Base-by-base conservation (phyloP, 2,888 invertebrate genomes). In the Shargacucullia verbasci region DNA sequence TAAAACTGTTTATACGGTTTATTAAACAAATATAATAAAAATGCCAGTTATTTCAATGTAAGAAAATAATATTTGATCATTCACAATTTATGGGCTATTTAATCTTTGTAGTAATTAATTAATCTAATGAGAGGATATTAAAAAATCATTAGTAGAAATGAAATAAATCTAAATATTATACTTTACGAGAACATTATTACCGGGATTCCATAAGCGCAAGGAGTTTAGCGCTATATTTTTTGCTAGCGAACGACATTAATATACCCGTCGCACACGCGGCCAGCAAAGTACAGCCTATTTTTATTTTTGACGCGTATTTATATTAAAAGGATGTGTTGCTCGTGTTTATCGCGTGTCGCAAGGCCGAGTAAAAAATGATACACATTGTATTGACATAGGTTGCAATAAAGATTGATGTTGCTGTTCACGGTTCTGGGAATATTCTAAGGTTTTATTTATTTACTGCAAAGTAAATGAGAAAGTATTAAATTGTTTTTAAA, bases 281-380 rank as follows among this genome's bases (percentile, higher is more conserved):
- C 46, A 44, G 33, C 14, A 13, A 43, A 13, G 54, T 20, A 45
- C 37, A 53, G 2, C 38, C 6, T 20, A 49, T 58, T 45, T 60
- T 61, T 60, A 55, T 65, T 49, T 59, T 58, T 46, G 45, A 45
- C 71, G 75, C 69, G 68, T 81, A 82, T 85, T 83, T 84, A 82
- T 83, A 83, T 79, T 64, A 80, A 82, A 81, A 76, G 75, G 78
- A 78, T 77, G 80, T 80, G 76, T 79, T 74, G 60, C 68, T 53
- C 71, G 64, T 70, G 68, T 76, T 73, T 80, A 74, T 71, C 75
- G 58, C 65, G 50, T 64, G 59, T 64, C 34, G 56, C 65, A 63
- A 47, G 48, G 60, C 59, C 63, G 63, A 49, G 65, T 67, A 70
- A 61, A 64, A 66, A 70, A 66, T 66, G 46, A 34, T 25, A 29